A percentile compares a stretch with the other conserved stretches of the same genome.
These are phyloP conservation scores for Clamator glandarius DNA, from an alignment of 2,797 vertebrate genomes.

Conservation along the genomic window DNA sequence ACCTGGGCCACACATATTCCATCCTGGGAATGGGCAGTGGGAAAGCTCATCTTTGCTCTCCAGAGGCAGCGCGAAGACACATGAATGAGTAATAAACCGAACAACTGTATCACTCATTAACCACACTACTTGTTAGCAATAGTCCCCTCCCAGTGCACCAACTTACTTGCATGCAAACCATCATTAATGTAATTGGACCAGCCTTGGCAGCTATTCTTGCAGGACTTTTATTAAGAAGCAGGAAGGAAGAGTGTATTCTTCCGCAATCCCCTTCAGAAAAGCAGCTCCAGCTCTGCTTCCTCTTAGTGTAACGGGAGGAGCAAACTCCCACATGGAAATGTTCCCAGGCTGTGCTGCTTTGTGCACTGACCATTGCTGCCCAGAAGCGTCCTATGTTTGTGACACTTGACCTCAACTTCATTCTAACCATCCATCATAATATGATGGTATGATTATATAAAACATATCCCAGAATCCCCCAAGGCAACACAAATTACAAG, in stretches of 20 bases:
- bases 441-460: neutral
- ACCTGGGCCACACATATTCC: rapidly evolving
- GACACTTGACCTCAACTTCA: neutral
- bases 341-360: neutral
- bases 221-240: neutral
- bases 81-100: neutral
- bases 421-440: neutral
- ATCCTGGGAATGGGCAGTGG: rapidly evolving
- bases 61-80: neutral
- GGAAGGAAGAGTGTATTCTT: neutral
- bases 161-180: neutral
- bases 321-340: neutral
- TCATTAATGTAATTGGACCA: neutral
- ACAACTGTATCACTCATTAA: neutral
- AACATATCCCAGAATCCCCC: neutral
- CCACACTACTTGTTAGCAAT: neutral
- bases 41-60: neutral
- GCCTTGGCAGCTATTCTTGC: neutral
- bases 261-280: neutral
- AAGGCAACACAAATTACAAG: neutral
- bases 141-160: neutral
- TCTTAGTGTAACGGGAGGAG: neutral
- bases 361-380: neutral
- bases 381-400: rapidly evolving
- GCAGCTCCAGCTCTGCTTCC: neutral